phyloP scores from a whole-genome alignment of 2,113 vertebrate species.

The Todiramphus chloris region DNA sequence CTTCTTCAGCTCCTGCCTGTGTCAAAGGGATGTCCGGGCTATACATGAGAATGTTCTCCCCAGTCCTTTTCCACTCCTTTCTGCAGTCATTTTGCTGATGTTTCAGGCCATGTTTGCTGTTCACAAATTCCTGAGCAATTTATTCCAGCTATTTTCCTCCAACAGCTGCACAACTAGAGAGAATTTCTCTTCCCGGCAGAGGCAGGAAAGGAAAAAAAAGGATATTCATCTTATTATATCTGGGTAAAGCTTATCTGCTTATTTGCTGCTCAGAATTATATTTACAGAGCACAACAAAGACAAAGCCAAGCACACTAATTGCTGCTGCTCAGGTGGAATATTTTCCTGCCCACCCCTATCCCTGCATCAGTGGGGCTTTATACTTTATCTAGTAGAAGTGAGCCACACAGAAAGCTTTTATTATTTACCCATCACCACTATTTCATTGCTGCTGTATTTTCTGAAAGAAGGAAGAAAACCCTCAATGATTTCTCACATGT shows the following conservation, averaged over 20 bases:
- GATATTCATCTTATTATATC: background rate
- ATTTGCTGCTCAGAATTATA: slow-evolving; percentile 9
- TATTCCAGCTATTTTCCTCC: slow-evolving; percentile 21
- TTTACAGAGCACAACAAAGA: slow-evolving; percentile 10
- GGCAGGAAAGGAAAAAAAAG: background rate
- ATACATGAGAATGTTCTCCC: background rate
- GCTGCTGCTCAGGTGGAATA: slow-evolving; percentile 45
- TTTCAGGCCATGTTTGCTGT: background rate
- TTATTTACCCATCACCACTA: background rate
- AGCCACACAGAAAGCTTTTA: background rate
- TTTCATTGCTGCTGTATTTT: background rate
- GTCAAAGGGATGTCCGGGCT: accelerated
- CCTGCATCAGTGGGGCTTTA: background rate
- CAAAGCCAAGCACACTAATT: slow-evolving; percentile 39
- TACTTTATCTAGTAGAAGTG: background rate
- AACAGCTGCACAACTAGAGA: slow-evolving; percentile 19
- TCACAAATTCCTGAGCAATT: background rate
- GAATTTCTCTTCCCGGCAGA: slow-evolving; percentile 21
- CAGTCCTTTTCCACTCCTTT: background rate
- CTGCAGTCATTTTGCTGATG: background rate
- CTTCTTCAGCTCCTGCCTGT: background rate
- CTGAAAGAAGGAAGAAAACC: slow-evolving; percentile 19
- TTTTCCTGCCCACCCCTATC: background rate
- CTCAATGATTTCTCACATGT: background rate
- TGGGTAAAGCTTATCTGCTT: slow-evolving; percentile 10